Base-by-base conservation (phyloP, 2,797 vertebrate genomes). In the Cirrhinus mrigala region DNA sequence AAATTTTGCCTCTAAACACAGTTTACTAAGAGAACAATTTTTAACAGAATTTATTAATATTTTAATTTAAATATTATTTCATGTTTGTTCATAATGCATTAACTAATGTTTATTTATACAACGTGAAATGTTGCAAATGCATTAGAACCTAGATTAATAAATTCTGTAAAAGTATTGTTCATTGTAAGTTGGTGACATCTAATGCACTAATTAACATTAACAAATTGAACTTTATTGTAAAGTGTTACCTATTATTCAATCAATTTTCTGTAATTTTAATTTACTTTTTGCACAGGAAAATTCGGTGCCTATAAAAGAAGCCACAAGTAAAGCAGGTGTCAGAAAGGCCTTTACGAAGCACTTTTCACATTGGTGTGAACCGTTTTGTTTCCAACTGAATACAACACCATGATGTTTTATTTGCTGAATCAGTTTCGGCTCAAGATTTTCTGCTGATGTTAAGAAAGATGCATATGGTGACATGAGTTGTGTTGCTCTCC, bases 281-380 rank as follows among this genome's bases (percentile, higher is more conserved):
- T 14, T 16, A 11, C 11, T 24, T 1, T 70, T 80, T 80, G 40
- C 62, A 24, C 54, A 84, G n/a, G 62, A 68, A 4, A 62, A 44
- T 48, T 75, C 16, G 22, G 24, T 80, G 37, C 58, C 71, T 76
- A 54, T 52, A 10, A 68, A 60, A 56, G 44, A 46, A 79, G 37
- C 10, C 52, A 10, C 11, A 56, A n/a, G 27, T 29, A 24, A 22
- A 33, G 18, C 29, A 54, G 37, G 50, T 11, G 33, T 12, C n/a
- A 77, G 48, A 79, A 46, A 58, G 10, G 15, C 37, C 54, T 52
- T 71, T 58, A 62, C 52, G 9, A 76, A 60, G 86, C 78, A 87
- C 86, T 87, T 83, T 80, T 79, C 11, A 69, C 15, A 11, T 71
- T 74, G 29, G 24, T 70, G 60, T 40, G 3, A 83, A 33, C 14